A percentile compares a stretch with the other conserved stretches of the same genome.
phyloP scores from a whole-genome alignment of 1,140 invertebrate species.

The Andricus grossulariae region DNA sequence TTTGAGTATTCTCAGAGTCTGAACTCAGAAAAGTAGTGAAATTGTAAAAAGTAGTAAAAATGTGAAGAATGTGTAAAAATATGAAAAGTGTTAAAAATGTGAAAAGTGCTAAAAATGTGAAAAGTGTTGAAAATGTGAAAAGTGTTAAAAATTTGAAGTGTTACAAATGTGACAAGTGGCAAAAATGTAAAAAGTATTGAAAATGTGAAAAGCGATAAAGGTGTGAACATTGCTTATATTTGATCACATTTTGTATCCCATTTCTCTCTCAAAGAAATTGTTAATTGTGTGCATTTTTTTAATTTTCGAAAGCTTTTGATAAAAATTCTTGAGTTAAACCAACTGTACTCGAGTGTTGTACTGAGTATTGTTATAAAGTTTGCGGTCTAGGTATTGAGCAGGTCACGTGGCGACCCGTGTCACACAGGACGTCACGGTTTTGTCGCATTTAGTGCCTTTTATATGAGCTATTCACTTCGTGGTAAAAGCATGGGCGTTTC shows the following conservation, averaged over 20 bases:
- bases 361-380: slow-evolving; percentile 48
- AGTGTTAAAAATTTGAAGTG: not conserved
- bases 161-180: not conserved
- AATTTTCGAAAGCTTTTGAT: not conserved
- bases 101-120: no score
- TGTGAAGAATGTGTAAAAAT: no score
- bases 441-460: slow-evolving; percentile 66
- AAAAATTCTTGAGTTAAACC: not conserved
- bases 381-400: slow-evolving; percentile 54
- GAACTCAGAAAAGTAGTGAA: no score
- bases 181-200: no score
- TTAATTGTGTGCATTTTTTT: not conserved
- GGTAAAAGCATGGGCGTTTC: slow-evolving; percentile 66
- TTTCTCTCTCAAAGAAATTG: not conserved
- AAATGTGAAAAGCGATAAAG: no score
- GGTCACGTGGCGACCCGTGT: slow-evolving; percentile 70
- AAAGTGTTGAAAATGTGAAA: no score
- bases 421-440: slow-evolving; percentile 69
- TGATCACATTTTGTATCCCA: not conserved
- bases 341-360: slow-evolving; percentile 12
- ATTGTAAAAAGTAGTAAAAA: no score
- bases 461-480: slow-evolving; percentile 53
- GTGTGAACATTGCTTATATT: no score
- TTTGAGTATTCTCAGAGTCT: no score
- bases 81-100: no score